Conservation (phyloP, 2,888 invertebrate species). For the Ernsta delagoae region DNA sequence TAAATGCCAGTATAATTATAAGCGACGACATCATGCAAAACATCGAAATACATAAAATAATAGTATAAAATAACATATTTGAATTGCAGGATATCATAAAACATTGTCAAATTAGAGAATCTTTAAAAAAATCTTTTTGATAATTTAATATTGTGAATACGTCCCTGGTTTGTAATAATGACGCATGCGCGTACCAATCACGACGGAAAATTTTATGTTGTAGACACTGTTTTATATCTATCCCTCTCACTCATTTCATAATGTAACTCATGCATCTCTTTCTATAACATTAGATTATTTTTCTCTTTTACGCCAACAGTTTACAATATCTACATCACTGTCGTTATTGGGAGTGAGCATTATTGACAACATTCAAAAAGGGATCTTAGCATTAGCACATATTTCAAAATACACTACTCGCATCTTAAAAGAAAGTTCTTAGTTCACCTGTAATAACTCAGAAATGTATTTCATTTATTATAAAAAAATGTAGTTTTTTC, state of each 20-base stretch:
- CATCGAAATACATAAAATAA: no score
- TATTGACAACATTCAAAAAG: conserved; percentile 60
- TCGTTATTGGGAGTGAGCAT: conserved; percentile 48
- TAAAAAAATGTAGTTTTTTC: no score
- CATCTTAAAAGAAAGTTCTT: conserved; percentile 9
- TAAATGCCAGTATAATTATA: no score
- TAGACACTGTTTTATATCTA: conserved; percentile 58
- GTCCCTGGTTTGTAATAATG: conserved; percentile 62
- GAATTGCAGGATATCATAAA: no score
- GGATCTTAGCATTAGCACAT: conserved; percentile 41
- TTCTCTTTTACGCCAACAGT: conserved; percentile 62
- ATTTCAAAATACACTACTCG: conserved; percentile 31
- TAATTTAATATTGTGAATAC: conserved; percentile 44
- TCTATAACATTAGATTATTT: conserved; percentile 2
- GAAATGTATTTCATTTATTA: conserved; percentile 13
- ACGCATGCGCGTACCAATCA: conserved; percentile 80
- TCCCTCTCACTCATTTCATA: conserved; percentile 55
- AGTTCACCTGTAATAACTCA: background rate
- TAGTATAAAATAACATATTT: no score
- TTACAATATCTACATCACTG: conserved; percentile 46
- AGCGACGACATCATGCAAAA: no score
- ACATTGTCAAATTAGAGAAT: no score
- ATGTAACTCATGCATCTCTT: conserved; percentile 19
- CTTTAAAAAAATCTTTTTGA: background rate
- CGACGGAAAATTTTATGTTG: conserved; percentile 58